phyloP scores from a whole-genome alignment of 2,888 invertebrate genomes.

The Dynastes hyllus region DNA sequence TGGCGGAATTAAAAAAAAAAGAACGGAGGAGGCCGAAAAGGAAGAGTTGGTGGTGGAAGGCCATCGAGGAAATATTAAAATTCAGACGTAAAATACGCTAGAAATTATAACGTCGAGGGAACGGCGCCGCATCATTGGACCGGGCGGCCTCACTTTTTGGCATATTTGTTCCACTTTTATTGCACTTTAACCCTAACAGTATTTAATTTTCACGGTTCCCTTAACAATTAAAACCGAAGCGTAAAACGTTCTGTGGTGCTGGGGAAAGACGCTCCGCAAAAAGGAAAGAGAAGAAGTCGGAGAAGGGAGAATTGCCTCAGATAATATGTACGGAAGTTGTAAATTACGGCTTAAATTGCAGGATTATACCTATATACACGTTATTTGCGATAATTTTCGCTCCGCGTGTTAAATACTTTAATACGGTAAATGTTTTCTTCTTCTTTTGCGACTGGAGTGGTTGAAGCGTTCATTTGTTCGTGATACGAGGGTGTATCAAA shows the following conservation, averaged over 20 bases:
- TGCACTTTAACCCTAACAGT: constrained; percentile 49
- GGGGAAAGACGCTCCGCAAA: constrained; percentile 16
- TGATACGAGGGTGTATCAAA: no score
- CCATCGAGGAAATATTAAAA: constrained; percentile 47
- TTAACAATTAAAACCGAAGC: constrained; percentile 48
- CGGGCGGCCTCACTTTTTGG: constrained; percentile 38
- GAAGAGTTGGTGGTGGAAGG: background rate
- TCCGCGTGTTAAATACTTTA: constrained; percentile 41
- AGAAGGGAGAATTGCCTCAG: constrained; percentile 41
- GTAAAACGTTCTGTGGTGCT: constrained; percentile 1
- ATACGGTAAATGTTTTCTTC: background rate
- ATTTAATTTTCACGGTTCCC: constrained; percentile 50
- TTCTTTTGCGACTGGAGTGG: background rate
- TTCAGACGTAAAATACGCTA: constrained; percentile 34
- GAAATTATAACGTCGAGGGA: constrained; percentile 38
- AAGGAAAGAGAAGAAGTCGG: constrained; percentile 11
- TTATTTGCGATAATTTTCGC: constrained; percentile 50
- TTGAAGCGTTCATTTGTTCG: background rate
- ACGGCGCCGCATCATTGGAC: background rate
- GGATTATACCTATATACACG: constrained; percentile 46
- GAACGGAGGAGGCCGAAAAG: no score
- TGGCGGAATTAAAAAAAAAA: constrained; percentile 32
- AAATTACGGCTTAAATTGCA: constrained; percentile 49
- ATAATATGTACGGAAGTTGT: constrained; percentile 47
- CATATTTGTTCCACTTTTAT: constrained; percentile 49